Percentiles rank a stretch among this genome's conserved stretches.
Conservation (phyloP, 2,113 vertebrate genomes). For the Elephas maximus region DNA sequence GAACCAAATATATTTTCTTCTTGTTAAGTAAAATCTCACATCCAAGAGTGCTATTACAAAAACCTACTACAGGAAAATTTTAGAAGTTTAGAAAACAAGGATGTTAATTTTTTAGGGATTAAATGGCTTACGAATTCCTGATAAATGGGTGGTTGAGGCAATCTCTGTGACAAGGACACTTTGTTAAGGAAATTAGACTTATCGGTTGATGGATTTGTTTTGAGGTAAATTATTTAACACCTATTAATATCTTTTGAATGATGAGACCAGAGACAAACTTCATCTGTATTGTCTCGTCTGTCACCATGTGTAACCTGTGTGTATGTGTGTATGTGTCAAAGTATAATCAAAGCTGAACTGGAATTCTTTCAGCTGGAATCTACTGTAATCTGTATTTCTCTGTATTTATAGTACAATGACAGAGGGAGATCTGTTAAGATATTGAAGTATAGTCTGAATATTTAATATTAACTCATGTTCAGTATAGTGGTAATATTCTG, state of each 20-base stretch:
- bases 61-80: conserved; percentile 15
- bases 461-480: conserved; percentile 14
- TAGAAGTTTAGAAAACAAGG: conserved; percentile 11
- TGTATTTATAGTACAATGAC: neutral
- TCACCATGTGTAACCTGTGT: neutral
- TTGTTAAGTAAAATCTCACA: conserved; percentile 15
- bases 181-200: conserved; percentile 25
- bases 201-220: neutral
- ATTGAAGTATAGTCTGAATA: neutral
- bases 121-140: neutral
- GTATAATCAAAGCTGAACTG: neutral
- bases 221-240: neutral
- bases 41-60: neutral
- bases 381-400: neutral
- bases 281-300: neutral
- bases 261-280: neutral
- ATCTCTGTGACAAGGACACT: neutral
- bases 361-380: neutral
- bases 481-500: neutral
- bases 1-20: neutral
- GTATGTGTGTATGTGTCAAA: neutral
- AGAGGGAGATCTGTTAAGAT: neutral
- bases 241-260: neutral
- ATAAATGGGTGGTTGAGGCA: neutral
- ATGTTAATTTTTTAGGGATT: neutral